A percentile compares a stretch with the other conserved stretches of the same genome.
phyloP scores from a whole-genome alignment of 2,113 vertebrate species.

The Colossoma macropomum region DNA sequence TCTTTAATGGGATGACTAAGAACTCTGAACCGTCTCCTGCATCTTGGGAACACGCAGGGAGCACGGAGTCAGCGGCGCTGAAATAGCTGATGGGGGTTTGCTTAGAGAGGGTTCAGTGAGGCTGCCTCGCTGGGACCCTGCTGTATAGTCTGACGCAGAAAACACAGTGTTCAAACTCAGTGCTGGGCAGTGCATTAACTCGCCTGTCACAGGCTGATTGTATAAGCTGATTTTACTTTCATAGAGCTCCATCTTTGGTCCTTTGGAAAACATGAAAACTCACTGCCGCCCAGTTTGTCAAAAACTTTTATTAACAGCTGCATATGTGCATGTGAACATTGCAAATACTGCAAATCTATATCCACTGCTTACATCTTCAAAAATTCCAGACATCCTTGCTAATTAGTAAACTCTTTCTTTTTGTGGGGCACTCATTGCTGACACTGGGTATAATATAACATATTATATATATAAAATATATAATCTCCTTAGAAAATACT shows the following conservation, averaged over 20 bases:
- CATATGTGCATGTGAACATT: no score
- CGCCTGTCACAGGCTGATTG: conserved; percentile 41
- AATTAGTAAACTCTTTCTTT: no score
- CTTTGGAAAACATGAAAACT: no score
- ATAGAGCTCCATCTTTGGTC: background rate
- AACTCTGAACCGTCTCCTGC: conserved; percentile 52
- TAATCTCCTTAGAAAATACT: no score
- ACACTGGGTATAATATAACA: no score
- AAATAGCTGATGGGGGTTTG: conserved; percentile 44
- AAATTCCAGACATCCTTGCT: no score
- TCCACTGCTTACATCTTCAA: no score
- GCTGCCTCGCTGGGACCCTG: conserved; percentile 32
- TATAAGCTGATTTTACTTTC: conserved; percentile 25
- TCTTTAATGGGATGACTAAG: conserved; percentile 62
- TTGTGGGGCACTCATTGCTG: no score
- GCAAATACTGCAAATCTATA: no score
- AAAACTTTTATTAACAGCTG: no score
- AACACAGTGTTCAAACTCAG: conserved; percentile 15
- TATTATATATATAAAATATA: no score
- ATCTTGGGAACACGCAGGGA: conserved; percentile 44
- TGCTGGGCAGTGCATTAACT: conserved; percentile 24
- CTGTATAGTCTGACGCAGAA: conserved; percentile 35
- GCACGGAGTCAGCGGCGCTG: conserved; percentile 36
- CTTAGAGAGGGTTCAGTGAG: conserved; percentile 51
- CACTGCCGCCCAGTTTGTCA: no score